A percentile compares a stretch with the other conserved stretches of the same genome.
Conservation (phyloP, 2,888 invertebrate species). For the Podabrus alpinus region DNA sequence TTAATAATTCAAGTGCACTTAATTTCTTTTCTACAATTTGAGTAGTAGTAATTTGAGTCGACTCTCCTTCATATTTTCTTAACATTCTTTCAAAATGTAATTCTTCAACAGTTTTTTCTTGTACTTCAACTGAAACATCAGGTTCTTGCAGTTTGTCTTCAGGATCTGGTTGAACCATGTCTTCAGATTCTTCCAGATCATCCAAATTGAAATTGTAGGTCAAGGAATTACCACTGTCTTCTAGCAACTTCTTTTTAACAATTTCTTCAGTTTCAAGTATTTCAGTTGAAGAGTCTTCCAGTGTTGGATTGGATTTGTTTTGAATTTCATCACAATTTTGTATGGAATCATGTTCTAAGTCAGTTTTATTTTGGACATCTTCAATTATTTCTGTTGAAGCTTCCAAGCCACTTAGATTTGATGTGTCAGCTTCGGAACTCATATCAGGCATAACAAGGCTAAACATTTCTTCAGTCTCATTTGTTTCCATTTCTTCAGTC, state of each 20-base stretch:
- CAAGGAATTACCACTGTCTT: conserved; percentile 21
- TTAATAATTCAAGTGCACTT: conserved; percentile 29
- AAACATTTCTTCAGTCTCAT: not conserved
- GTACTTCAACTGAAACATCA: not conserved
- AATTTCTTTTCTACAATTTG: not conserved
- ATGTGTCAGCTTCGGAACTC: not conserved
- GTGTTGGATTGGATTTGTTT: not conserved
- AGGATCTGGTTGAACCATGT: not conserved
- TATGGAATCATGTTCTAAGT: not conserved
- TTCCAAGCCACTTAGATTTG: not conserved
- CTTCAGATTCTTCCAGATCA: conserved; percentile 30
- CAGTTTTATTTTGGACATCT: not conserved
- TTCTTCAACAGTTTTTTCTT: not conserved
- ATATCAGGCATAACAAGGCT: not conserved
- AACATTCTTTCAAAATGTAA: not conserved
- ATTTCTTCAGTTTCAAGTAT: conserved; percentile 25
- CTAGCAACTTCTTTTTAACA: conserved; percentile 8
- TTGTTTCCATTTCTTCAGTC: conserved; percentile 13
- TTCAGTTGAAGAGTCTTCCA: not conserved
- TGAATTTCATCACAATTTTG: not conserved
- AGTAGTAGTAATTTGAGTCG: not conserved
- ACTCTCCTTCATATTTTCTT: conserved; percentile 1
- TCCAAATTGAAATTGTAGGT: conserved; percentile 42
- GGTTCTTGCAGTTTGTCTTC: not conserved
- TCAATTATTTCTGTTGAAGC: not conserved